Percentiles rank a stretch among this genome's conserved stretches.
These are phyloP conservation scores for Cherax destructor DNA, from an alignment of 1,140 invertebrate species.

Conservation along the genomic window DNA sequence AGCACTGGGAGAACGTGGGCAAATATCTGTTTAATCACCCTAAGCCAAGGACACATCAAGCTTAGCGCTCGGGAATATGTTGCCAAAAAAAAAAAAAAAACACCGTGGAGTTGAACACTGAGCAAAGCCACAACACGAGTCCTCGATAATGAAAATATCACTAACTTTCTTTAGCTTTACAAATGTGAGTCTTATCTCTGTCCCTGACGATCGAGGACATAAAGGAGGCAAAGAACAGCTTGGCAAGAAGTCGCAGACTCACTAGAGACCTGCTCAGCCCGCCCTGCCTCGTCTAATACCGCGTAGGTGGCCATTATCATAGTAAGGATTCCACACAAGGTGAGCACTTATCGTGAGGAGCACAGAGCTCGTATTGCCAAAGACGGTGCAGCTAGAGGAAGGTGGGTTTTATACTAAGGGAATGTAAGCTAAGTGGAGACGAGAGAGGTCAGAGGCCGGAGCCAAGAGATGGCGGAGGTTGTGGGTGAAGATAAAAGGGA, in stretches of 20 bases:
- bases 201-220: too few species aligned
- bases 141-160: too few species aligned
- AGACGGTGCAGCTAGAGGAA: not conserved
- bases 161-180: too few species aligned
- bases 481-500: not conserved
- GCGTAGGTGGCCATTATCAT: conserved; percentile 36
- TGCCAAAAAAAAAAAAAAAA: too few species aligned
- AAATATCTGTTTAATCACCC: too few species aligned
- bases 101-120: too few species aligned
- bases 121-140: too few species aligned
- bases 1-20: not conserved
- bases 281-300: not conserved
- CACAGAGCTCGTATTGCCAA: not conserved
- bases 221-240: too few species aligned
- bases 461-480: not conserved
- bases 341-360: not conserved
- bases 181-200: too few species aligned
- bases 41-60: too few species aligned
- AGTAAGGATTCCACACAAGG: conserved; percentile 26
- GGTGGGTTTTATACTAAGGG: not conserved
- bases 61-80: too few species aligned
- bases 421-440: not conserved
- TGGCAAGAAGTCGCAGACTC: not conserved
- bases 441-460: not conserved
- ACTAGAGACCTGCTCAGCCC: not conserved